Evolutionary conservation across 1,140 invertebrate species (phyloP), one percentile per base, ranked within the genome.

Genomic region (Sitophilus oryzae): DNA sequence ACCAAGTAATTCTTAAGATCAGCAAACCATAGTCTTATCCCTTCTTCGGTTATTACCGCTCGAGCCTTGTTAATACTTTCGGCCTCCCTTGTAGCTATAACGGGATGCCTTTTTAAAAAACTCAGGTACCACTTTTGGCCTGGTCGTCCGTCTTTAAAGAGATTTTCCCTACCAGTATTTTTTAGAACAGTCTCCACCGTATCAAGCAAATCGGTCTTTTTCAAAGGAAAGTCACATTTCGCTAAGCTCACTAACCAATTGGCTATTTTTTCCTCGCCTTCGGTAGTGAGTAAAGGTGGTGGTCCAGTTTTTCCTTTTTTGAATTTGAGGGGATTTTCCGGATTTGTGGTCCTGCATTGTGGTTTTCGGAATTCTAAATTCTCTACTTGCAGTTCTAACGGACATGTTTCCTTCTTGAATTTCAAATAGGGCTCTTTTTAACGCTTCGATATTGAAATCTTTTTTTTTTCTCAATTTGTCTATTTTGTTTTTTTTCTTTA

Each of bases 111-210:
- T n/a, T n/a, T n/a, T n/a, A n/a, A n/a, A n/a, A n/a, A n/a, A n/a
- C n/a, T n/a, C n/a, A n/a, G n/a, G 35, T 56, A 63, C 64, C 65
- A 68, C 41, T 63, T 59, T 40, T 56, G 36, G 10, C 62, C 66
- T n/a, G 61, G 64, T 58, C 53, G 34, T 22, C 64, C 46, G 30
- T 70, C 50, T 23, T 14, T 63, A 43, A 70, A 68, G n/a, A 52
- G 48, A 46, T 22, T 52, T 15, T 36, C 18, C 21, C 60, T 40
- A 8, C 21, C 30, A 19, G 45, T 36, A 11, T 42, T 19, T 59
- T 48, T 23, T 9, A 49, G 11, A 35, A 59, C 42, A 42, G 38
- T 40, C 48, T 38, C 19, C 4, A 60, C 58, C 3, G 35, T 58
- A 36, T 58, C 52, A 8, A 59, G 30, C 15, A 63, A 37, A 20